Base-by-base conservation (phyloP, 2,797 vertebrate genomes). In the Sardinella longiceps region DNA sequence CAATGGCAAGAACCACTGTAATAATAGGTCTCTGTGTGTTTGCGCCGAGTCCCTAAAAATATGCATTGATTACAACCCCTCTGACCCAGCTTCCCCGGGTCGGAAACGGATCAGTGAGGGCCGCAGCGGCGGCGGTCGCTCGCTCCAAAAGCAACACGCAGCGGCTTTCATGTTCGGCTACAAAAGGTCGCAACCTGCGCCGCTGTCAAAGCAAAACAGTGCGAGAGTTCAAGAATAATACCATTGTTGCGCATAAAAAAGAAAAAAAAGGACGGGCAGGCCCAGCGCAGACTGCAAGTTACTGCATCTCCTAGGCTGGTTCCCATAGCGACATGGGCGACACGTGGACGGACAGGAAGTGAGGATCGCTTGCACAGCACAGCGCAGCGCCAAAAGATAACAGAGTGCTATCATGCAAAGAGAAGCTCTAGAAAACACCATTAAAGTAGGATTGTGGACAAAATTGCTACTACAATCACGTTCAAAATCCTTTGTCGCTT, bases 161-260 rank as follows among this genome's bases (percentile, higher is more conserved):
- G 63, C 63, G 30, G 63, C 63, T 70, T 70, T 70, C 63, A 70
- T 70, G 63, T 70, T 33, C 28, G 63, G 12, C 63, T 70, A 70
- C 63, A 70, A 70, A 70, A 70, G 63, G 63, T 70, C 63, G 30
- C 28, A 25, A 70, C 63, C 63, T 70, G 63, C 63, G 10, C 63
- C 63, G 30, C 63, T 70, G 63, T 70, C 63, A 33, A 70, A 70
- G 63, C 63, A 70, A 18, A 70, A 70, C 63, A 33, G 63, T 33
- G 63, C 63, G 28, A 70, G 63, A 70, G 63, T 70, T 70, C 63
- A 70, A 70, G 63, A 70, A 70, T 70, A 70, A 70, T 70, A 70
- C 63, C 63, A 70, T 70, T 70, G 63, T 70, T 70, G 33, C 30
- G 46, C 9, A 0, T 10, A 70, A 18, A 15, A 33, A 18, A 37